Evolutionary conservation across 2,113 vertebrate genomes (phyloP).

Genomic region (Puma concolor): DNA sequence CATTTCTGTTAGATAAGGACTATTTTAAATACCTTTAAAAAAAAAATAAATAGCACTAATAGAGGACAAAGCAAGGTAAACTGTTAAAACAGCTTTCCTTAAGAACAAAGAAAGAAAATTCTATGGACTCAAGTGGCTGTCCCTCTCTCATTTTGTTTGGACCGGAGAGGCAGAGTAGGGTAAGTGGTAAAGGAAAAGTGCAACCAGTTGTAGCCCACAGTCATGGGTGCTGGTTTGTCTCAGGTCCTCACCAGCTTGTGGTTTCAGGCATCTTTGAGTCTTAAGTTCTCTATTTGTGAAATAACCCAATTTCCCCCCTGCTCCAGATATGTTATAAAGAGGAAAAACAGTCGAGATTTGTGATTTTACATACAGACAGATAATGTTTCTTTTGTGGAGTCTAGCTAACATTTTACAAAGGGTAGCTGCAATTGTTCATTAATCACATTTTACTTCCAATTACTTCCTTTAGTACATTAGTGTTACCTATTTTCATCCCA

Average conservation of each 20-base stretch:
- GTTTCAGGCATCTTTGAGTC: neutral
- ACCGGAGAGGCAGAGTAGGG: neutral
- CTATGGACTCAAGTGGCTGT: neutral
- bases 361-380: neutral
- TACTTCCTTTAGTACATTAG: neutral
- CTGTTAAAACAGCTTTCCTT: neutral
- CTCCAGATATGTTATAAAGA: neutral
- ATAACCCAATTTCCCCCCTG: neutral
- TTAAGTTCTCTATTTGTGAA: neutral
- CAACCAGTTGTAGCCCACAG: neutral
- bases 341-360: neutral
- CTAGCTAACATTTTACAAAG: neutral
- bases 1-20: neutral
- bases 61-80: neutral
- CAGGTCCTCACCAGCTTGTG: neutral
- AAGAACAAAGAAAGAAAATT: neutral
- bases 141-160: neutral
- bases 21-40: neutral
- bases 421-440: neutral
- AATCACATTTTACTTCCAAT: neutral
- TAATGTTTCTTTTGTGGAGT: neutral
- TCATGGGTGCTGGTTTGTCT: neutral
- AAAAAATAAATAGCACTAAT: neutral
- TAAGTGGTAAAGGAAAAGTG: neutral
- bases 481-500: neutral